Conservation (phyloP, 2,113 vertebrate genomes). For the Saccopteryx bilineata region DNA sequence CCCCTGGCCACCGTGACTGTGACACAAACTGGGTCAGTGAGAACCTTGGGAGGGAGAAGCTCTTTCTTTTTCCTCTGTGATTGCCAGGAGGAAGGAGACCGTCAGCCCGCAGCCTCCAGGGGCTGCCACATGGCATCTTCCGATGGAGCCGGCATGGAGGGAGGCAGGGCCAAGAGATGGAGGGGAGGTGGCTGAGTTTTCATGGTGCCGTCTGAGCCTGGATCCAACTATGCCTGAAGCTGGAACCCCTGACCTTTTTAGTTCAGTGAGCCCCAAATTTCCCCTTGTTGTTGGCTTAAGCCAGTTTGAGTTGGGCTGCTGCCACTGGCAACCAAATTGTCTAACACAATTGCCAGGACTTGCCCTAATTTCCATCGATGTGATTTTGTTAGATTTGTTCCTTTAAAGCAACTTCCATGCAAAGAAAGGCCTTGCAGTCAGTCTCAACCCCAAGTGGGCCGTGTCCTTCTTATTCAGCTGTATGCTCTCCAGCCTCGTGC, state of each 20-base stretch:
- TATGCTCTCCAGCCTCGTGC: not conserved
- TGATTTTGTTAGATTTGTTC: not conserved
- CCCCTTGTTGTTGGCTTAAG: not conserved
- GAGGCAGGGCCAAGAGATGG: not conserved
- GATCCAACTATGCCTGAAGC: slow-evolving; percentile 48
- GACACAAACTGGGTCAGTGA: not conserved
- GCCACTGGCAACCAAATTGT: not conserved
- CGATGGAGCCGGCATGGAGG: not conserved
- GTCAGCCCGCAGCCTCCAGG: not conserved
- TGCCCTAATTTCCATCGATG: not conserved
- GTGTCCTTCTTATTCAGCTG: not conserved
- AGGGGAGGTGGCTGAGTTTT: not conserved
- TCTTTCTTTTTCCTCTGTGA: not conserved
- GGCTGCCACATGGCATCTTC: not conserved
- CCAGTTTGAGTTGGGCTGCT: not conserved
- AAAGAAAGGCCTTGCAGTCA: not conserved
- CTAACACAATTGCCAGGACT: not conserved
- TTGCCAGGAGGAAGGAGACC: not conserved
- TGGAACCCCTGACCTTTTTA: not conserved
- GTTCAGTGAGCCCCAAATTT: not conserved
- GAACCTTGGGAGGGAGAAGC: not conserved
- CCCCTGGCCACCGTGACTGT: not conserved
- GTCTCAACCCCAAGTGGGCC: not conserved
- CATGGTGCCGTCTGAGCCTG: not conserved
- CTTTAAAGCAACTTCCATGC: not conserved